Percentiles rank a stretch among this genome's conserved stretches.
phyloP scores from a whole-genome alignment of 1,140 invertebrate genomes.

The Thereuonema tuberculata region DNA sequence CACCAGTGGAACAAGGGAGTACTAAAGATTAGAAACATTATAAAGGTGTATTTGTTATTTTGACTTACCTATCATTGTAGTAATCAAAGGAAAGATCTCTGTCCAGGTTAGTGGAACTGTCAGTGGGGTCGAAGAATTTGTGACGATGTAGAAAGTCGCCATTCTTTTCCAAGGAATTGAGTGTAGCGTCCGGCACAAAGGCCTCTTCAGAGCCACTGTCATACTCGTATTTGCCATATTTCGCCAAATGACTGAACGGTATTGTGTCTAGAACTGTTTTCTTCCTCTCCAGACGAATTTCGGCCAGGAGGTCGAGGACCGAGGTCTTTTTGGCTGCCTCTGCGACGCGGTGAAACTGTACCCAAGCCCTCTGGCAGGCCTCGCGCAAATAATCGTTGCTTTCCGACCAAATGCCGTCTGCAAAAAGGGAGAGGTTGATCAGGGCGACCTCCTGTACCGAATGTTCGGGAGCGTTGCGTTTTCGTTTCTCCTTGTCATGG shows the following conservation, averaged over 20 bases:
- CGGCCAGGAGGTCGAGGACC: not conserved
- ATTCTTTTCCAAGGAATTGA: too few species aligned
- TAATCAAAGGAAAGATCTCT: not conserved
- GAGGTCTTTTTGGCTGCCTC: not conserved
- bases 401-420: not conserved
- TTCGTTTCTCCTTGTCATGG: not conserved
- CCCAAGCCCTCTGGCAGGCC: constrained; percentile 3
- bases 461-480: not conserved
- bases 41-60: too few species aligned
- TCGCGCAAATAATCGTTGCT: not conserved
- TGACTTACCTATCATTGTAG: too few species aligned
- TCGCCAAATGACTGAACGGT: constrained; percentile 6
- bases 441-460: not conserved
- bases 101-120: not conserved
- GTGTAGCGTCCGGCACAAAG: not conserved
- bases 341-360: not conserved
- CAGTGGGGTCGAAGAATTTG: too few species aligned
- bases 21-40: too few species aligned
- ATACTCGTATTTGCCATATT: constrained; percentile 2
- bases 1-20: too few species aligned
- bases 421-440: not conserved
- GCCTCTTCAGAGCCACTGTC: not conserved
- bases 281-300: not conserved
- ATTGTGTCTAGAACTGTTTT: constrained; percentile 5
- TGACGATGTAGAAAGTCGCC: too few species aligned